Conservation (phyloP, 2,888 invertebrate genomes). For the Xylophagus ater region DNA sequence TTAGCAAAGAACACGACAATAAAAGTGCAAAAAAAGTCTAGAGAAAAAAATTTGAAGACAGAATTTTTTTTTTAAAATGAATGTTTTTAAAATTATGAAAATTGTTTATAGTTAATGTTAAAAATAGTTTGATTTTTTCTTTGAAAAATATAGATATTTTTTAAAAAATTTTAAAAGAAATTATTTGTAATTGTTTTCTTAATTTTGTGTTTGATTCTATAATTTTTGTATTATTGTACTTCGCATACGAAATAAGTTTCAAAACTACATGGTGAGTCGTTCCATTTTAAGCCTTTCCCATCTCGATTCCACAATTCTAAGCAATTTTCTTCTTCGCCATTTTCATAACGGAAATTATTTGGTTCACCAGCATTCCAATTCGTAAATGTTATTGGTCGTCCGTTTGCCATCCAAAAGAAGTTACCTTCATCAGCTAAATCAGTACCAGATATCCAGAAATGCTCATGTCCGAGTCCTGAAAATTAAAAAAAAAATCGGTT, state of each 20-base stretch:
- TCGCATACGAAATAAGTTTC: conserved; percentile 89
- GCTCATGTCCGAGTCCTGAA: conserved; percentile 75
- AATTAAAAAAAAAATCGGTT: conserved; percentile 8
- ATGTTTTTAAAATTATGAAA: too few relatives aligned
- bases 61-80: conserved; percentile 16
- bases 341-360: conserved; percentile 81
- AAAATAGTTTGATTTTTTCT: conserved; percentile 4
- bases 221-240: conserved; percentile 43
- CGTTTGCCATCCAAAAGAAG: conserved; percentile 91
- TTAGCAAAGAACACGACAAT: too few relatives aligned
- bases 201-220: conserved; percentile 3
- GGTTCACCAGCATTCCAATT: conserved; percentile 93
- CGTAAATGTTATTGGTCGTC: conserved; percentile 76
- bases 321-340: conserved; percentile 88
- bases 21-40: too few relatives aligned
- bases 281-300: conserved; percentile 86
- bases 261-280: conserved; percentile 87
- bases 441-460: conserved; percentile 89
- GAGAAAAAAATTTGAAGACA: too few relatives aligned
- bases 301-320: conserved; percentile 82
- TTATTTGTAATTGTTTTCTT: conserved; percentile 10
- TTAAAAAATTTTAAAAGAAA: not conserved
- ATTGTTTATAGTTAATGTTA: too few relatives aligned
- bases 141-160: not conserved
- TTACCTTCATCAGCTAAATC: conserved; percentile 83